phyloP scores from a whole-genome alignment of 2,888 invertebrate genomes.

The Mythimna vitellina region DNA sequence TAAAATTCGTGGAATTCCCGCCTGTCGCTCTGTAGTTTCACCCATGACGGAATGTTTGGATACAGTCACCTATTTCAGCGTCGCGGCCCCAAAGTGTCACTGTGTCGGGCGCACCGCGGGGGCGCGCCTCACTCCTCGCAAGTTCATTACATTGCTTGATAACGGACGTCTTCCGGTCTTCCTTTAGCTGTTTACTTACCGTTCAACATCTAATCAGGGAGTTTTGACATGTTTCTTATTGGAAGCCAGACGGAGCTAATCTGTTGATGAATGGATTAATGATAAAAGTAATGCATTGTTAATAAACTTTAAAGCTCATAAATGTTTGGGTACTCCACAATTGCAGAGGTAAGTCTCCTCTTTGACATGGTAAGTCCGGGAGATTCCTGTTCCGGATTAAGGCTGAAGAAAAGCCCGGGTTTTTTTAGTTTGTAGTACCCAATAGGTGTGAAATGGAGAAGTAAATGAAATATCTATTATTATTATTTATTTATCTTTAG shows the following conservation, averaged over 20 bases:
- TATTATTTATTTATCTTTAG: too few relatives aligned
- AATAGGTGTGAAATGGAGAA: neutral
- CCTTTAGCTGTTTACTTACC: neutral
- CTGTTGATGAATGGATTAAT: neutral
- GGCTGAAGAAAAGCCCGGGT: too few relatives aligned
- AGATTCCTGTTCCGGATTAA: too few relatives aligned
- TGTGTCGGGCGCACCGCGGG: conserved; percentile 3
- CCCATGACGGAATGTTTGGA: conserved; percentile 25
- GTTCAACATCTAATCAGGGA: conserved; percentile 3
- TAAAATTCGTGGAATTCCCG: conserved; percentile 12
- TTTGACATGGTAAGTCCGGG: too few relatives aligned
- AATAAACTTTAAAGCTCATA: too few relatives aligned
- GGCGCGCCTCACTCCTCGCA: conserved; percentile 19
- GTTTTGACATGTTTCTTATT: neutral
- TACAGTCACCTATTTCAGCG: conserved; percentile 53
- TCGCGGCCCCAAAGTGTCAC: conserved; percentile 64
- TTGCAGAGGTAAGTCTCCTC: too few relatives aligned
- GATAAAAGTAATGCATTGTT: too few relatives aligned
- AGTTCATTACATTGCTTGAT: conserved; percentile 34
- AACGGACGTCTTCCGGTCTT: conserved; percentile 23
- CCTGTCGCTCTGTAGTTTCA: neutral
- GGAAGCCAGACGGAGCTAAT: neutral
- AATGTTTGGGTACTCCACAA: too few relatives aligned
- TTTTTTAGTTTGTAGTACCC: too few relatives aligned
- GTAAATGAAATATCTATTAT: neutral